Evolutionary conservation across 92 coral and sea anemone species (phyloP).

Genomic region (Virgularia gustaviana): DNA sequence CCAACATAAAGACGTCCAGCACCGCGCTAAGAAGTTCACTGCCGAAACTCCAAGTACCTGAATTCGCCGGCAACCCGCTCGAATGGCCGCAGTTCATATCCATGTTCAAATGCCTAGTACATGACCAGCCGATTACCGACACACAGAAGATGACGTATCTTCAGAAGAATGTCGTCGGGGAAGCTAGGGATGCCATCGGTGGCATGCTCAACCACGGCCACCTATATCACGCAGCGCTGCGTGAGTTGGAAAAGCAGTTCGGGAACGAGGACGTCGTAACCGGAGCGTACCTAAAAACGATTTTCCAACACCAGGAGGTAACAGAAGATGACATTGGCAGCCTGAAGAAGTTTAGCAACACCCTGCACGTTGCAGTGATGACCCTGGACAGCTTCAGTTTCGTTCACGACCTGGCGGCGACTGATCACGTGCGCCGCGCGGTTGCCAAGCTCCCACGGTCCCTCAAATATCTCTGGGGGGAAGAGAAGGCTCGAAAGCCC

Average conservation of each 20-base stretch:
- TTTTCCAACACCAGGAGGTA: slow-evolving; percentile 38
- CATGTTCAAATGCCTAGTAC: slow-evolving; percentile 45
- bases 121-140: slow-evolving; percentile 58
- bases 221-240: slow-evolving; percentile 51
- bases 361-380: slow-evolving; percentile 48
- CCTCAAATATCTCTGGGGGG: slow-evolving; percentile 48
- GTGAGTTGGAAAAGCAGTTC: slow-evolving; percentile 52
- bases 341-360: slow-evolving; percentile 31
- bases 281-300: slow-evolving; percentile 32
- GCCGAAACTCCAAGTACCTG: too few species aligned
- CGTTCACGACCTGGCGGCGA: slow-evolving; percentile 41
- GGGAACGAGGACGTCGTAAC: slow-evolving; percentile 49
- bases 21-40: too few species aligned
- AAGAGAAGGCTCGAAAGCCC: slow-evolving; percentile 43
- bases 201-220: slow-evolving; percentile 66
- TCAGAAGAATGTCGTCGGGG: too few species aligned
- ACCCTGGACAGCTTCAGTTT: slow-evolving; percentile 52
- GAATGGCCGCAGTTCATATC: slow-evolving; percentile 54
- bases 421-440: slow-evolving; percentile 42
- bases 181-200: too few species aligned
- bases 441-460: slow-evolving; percentile 44
- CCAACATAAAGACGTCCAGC: too few species aligned
- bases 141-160: too few species aligned
- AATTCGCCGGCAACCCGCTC: slow-evolving; percentile 41
- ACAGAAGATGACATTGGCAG: slow-evolving; percentile 37